Percentiles rank a stretch among this genome's conserved stretches.
Conservation (phyloP, 2,888 invertebrate genomes). For the Sphinx pinastri region DNA sequence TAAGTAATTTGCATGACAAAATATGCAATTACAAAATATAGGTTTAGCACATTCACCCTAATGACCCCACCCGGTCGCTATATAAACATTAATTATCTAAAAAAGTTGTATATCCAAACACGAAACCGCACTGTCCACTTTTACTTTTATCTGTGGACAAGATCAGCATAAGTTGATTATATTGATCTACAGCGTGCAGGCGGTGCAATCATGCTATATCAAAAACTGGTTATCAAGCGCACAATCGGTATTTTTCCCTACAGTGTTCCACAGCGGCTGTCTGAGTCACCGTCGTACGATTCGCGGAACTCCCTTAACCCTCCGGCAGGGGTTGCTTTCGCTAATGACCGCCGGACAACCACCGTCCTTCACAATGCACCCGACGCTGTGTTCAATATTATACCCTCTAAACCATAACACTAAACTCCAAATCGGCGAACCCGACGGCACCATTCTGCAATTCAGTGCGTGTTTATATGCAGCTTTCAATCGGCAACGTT, state of each 20-base stretch:
- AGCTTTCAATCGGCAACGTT: constrained; percentile 82
- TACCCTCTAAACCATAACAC: constrained; percentile 72
- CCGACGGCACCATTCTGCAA: constrained; percentile 59
- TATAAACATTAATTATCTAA: constrained; percentile 23
- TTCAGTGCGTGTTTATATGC: constrained; percentile 81
- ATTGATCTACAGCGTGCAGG: constrained; percentile 53
- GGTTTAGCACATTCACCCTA: constrained; percentile 22
- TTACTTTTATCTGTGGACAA: constrained; percentile 48
- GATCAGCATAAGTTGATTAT: constrained; percentile 52
- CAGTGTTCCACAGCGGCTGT: constrained; percentile 40
- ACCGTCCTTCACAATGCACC: constrained; percentile 65
- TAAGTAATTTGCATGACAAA: constrained; percentile 22
- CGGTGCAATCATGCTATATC: constrained; percentile 60
- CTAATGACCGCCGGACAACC: constrained; percentile 76
- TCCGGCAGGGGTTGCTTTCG: constrained; percentile 69
- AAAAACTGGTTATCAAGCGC: constrained; percentile 65
- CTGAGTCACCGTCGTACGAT: constrained; percentile 72
- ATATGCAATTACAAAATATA: constrained; percentile 22
- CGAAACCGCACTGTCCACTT: constrained; percentile 42
- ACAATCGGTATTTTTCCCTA: constrained; percentile 71
- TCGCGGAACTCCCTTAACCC: constrained; percentile 76
- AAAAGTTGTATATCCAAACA: constrained; percentile 32
- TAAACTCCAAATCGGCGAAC: constrained; percentile 69
- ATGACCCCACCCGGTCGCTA: constrained; percentile 16
- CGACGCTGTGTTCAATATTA: constrained; percentile 64